Evolutionary conservation across 2,888 invertebrate genomes (phyloP).

Genomic region (Synergus laeviventris): DNA sequence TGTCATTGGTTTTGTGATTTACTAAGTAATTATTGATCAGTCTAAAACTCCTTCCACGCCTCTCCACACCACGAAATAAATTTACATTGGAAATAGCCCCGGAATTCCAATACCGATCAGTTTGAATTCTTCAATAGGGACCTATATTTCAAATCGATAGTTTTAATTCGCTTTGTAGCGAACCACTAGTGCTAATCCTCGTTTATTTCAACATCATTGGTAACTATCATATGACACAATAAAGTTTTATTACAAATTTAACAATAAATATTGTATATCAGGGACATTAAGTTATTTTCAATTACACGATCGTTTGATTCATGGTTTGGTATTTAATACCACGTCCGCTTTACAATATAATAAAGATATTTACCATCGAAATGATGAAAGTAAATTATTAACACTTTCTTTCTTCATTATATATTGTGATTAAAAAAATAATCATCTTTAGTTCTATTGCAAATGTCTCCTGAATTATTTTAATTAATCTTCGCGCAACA

Average conservation of each 20-base stretch:
- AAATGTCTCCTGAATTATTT: conserved; percentile 6
- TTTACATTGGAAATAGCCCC: not conserved
- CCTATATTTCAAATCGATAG: not conserved
- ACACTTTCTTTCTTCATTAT: no score
- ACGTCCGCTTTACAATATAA: no score
- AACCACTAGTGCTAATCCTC: not conserved
- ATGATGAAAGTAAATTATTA: no score
- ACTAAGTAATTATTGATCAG: conserved; percentile 18
- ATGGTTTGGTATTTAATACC: not conserved
- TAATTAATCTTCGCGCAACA: conserved; percentile 12
- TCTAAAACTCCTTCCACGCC: not conserved
- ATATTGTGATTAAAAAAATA: no score
- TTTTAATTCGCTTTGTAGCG: not conserved
- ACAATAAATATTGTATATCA: not conserved
- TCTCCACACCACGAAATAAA: not conserved
- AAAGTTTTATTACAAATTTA: not conserved
- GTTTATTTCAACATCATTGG: not conserved
- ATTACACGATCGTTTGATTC: not conserved
- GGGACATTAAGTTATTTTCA: not conserved
- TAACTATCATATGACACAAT: not conserved
- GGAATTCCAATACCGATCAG: not conserved
- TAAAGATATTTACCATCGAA: no score
- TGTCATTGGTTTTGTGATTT: conserved; percentile 4
- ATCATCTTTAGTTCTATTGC: not conserved
- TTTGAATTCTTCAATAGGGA: not conserved